Conservation (phyloP, 2,888 invertebrate genomes). For the Drosophila longiperda region DNA sequence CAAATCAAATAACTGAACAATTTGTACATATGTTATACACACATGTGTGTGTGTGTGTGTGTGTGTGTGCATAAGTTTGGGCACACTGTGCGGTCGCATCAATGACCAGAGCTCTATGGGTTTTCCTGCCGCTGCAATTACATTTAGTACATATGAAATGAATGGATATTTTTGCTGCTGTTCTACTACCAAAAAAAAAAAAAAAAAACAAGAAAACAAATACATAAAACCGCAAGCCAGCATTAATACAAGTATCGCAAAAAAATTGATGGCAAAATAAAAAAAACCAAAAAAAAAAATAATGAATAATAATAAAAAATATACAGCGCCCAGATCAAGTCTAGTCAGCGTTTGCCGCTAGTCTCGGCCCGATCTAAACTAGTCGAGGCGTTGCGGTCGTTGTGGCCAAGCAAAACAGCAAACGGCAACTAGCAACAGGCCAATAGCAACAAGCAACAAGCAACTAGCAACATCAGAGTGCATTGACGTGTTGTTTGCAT, state of each 20-base stretch:
- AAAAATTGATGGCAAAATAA: constrained; percentile 54
- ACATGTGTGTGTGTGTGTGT: neutral
- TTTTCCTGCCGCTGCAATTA: constrained; percentile 60
- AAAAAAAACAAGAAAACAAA: constrained; percentile 11
- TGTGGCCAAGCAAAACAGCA: constrained; percentile 42
- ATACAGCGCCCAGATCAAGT: constrained; percentile 67
- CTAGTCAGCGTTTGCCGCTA: constrained; percentile 65
- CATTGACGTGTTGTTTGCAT: constrained; percentile 78
- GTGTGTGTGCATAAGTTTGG: constrained; percentile 32
- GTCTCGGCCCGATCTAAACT: constrained; percentile 74
- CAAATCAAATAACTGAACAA: constrained; percentile 16
- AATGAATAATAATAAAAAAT: constrained; percentile 17
- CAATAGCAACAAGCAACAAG: constrained; percentile 20
- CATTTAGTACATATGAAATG: constrained; percentile 27
- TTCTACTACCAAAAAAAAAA: constrained; percentile 32
- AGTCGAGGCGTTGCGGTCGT: constrained; percentile 74
- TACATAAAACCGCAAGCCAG: constrained; percentile 37
- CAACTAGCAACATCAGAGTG: constrained; percentile 56
- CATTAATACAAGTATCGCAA: constrained; percentile 33
- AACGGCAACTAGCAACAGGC: constrained; percentile 11
- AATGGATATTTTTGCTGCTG: constrained; percentile 36
- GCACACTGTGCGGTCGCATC: constrained; percentile 68
- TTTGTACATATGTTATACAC: constrained; percentile 2
- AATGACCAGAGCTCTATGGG: constrained; percentile 61
- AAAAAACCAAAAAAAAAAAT: constrained; percentile 30